phyloP scores from a whole-genome alignment of 2,888 invertebrate species.

The Malachius bipustulatus region DNA sequence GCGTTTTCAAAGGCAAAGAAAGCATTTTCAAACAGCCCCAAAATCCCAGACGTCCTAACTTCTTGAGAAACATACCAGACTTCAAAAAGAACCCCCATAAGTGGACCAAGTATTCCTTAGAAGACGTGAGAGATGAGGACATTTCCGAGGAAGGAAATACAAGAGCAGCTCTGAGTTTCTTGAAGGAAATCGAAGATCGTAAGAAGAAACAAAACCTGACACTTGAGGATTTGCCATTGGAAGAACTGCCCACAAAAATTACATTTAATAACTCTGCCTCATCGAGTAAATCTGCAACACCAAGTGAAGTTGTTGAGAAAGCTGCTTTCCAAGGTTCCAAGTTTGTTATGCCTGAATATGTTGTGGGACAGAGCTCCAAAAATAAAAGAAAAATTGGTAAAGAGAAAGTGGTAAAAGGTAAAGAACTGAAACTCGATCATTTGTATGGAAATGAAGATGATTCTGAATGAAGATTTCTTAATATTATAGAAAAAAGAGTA shows the following conservation, averaged over 20 bases:
- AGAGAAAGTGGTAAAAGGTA: slow-evolving; percentile 19
- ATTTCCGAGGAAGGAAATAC: slow-evolving; percentile 70
- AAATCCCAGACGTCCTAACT: slow-evolving; percentile 42
- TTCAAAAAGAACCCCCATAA: slow-evolving; percentile 65
- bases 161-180: slow-evolving; percentile 64
- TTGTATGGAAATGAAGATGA: slow-evolving; percentile 40
- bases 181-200: slow-evolving; percentile 53
- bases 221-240: slow-evolving; percentile 13
- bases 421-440: slow-evolving; percentile 44
- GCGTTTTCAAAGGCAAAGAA: slow-evolving; percentile 55
- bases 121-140: slow-evolving; percentile 62
- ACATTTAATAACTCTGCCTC: slow-evolving; percentile 27
- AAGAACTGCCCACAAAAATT: slow-evolving; percentile 18
- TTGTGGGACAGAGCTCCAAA: slow-evolving; percentile 53
- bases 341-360: slow-evolving; percentile 72
- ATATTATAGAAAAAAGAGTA: too few species aligned
- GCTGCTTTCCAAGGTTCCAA: slow-evolving; percentile 54
- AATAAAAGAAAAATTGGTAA: slow-evolving; percentile 38
- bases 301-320: slow-evolving; percentile 29
- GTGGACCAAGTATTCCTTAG: slow-evolving; percentile 70
- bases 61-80: slow-evolving; percentile 38
- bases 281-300: slow-evolving; percentile 9
- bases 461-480: too few species aligned
- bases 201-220: slow-evolving; percentile 24
- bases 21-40: slow-evolving; percentile 71